Percentiles rank a stretch among this genome's conserved stretches.
phyloP scores from a whole-genome alignment of 2,113 vertebrate species.

The Danio rerio region DNA sequence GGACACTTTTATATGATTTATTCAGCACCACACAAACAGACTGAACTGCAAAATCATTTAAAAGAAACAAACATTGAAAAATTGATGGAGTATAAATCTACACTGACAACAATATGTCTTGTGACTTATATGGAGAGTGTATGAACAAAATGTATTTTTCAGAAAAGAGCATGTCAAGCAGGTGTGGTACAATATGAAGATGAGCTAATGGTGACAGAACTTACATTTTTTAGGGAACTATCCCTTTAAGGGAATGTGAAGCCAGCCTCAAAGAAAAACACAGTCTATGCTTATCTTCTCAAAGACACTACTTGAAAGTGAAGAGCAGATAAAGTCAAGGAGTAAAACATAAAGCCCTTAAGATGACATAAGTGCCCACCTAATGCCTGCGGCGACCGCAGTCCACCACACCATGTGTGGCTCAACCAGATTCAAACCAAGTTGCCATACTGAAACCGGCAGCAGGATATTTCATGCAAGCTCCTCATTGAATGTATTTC shows the following conservation, averaged over 20 bases:
- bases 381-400: not conserved
- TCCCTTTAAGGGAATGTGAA: not conserved
- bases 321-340: slow-evolving; percentile 19
- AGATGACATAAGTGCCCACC: not conserved
- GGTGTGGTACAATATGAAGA: not conserved
- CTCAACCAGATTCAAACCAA: not conserved
- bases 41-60: too few relatives aligned
- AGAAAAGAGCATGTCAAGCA: not conserved
- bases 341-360: slow-evolving; percentile 12
- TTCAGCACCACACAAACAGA: not conserved
- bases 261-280: not conserved
- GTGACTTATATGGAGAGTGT: too few relatives aligned
- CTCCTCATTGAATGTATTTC: slow-evolving; percentile 3
- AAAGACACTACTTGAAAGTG: slow-evolving; percentile 13
- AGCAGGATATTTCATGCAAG: slow-evolving; percentile 7
- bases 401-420: not conserved
- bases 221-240: not conserved
- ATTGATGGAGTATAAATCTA: too few relatives aligned
- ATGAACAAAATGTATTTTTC: not conserved
- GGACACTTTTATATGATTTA: not conserved
- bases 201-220: not conserved
- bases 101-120: too few relatives aligned
- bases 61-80: too few relatives aligned
- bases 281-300: slow-evolving; percentile 5
- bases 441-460: not conserved